Evolutionary conservation across 2,888 invertebrate genomes (phyloP), one percentile per base, ranked within the genome.

Genomic region (Osmoderma eremita): DNA sequence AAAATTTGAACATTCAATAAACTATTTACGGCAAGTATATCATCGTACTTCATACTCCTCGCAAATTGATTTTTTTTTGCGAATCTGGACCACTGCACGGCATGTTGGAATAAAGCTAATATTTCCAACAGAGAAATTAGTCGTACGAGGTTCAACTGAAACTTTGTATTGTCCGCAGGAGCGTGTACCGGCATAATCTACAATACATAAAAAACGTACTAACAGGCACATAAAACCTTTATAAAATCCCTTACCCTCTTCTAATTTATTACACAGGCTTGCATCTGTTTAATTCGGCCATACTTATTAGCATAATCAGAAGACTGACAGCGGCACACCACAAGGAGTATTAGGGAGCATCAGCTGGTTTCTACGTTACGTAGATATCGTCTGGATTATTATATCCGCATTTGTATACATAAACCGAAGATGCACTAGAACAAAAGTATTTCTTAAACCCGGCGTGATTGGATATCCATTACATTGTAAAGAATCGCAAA

Each of bases 391-490:
- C 62, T 20, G 71, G 72, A 72, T 71, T 72, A 71, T 58, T 63
- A 58, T 63, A 67, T 63, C 68, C 70, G 67, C 69, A 69, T 71
- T 67, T 72, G 72, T 71, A 71, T 72, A 70, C 71, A 71, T 64
- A 70, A 72, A 64, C 42, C 54, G 67, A 64, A 58, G 66, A 67
- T 69, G 67, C 71, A 63, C 63, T 53, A 56, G 69, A 69, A 71
- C 71, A 71, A 71, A 30, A 69, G 71, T 58, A 30, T 42, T 56
- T 41, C 61, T 50, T 50, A 70, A 73, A 72, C 74, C 72, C 74
- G 63, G 68, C 70, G 68, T 72, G 74, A 75, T 75, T 73, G 75
- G 73, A 72, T 75, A 75, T 69, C 70, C 72, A 72, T 71, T 74
- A 70, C 68, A 45, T 49, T 69, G 71, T 69, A 67, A 50, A 65